Evolutionary conservation across 1,140 invertebrate genomes (phyloP).

Genomic region (Orchesella cincta): DNA sequence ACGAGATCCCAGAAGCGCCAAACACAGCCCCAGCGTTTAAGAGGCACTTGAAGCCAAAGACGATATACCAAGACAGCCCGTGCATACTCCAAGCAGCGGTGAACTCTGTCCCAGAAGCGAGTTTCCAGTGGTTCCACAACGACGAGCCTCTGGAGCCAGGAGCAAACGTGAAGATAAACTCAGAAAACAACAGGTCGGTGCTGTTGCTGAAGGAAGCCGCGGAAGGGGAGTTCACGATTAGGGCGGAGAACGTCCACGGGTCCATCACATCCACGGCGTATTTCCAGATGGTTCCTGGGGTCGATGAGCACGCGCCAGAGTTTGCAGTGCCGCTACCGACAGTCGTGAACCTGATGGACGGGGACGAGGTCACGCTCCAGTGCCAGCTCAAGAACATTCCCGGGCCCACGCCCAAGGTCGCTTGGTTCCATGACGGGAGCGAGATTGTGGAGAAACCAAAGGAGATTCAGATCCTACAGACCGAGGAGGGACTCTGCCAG

Average conservation of each 20-base stretch:
- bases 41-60: slow-evolving; percentile 70
- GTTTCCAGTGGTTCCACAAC: slow-evolving; percentile 83
- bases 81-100: slow-evolving; percentile 76
- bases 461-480: slow-evolving; percentile 74
- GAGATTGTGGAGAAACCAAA: slow-evolving; percentile 71
- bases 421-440: slow-evolving; percentile 77
- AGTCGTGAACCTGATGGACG: slow-evolving; percentile 77
- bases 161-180: slow-evolving; percentile 69
- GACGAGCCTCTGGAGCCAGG: slow-evolving; percentile 62
- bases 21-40: slow-evolving; percentile 66
- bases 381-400: slow-evolving; percentile 63
- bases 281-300: slow-evolving; percentile 65
- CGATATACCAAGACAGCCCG: slow-evolving; percentile 70
- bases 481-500: slow-evolving; percentile 75
- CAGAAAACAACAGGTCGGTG: slow-evolving; percentile 76
- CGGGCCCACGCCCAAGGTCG: slow-evolving; percentile 72
- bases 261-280: slow-evolving; percentile 80
- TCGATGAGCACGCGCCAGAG: slow-evolving; percentile 49
- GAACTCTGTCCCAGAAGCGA: slow-evolving; percentile 73
- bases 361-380: slow-evolving; percentile 78
- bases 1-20: background rate
- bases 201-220: slow-evolving; percentile 78
- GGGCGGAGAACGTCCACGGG: slow-evolving; percentile 83
- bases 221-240: slow-evolving; percentile 78
- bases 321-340: slow-evolving; percentile 24